Evolutionary conservation across 2,113 vertebrate genomes (phyloP).

Genomic region (Tor tambroides): DNA sequence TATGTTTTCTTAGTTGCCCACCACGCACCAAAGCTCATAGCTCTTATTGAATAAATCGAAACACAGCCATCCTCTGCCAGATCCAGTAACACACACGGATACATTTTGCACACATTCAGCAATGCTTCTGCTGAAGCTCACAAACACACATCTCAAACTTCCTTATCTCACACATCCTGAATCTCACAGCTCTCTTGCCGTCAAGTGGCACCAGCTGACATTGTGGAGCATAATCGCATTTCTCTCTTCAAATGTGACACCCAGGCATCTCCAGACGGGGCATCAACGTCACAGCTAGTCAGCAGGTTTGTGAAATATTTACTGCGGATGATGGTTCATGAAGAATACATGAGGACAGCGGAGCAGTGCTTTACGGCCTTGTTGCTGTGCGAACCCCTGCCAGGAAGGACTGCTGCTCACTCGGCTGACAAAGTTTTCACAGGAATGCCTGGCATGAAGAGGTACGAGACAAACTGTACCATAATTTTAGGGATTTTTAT

Average conservation of each 20-base stretch:
- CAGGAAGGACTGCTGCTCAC: conserved; percentile 59
- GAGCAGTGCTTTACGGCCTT: conserved; percentile 36
- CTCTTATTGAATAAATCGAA: background rate
- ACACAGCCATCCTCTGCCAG: background rate
- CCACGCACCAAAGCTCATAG: conserved; percentile 7
- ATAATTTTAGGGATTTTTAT: background rate
- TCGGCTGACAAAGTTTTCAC: conserved; percentile 51
- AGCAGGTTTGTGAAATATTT: conserved; percentile 59
- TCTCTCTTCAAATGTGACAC: conserved; percentile 54
- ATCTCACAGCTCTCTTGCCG: conserved; percentile 57
- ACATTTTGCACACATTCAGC: conserved; percentile 28
- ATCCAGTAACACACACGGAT: background rate
- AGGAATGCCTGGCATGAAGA: conserved; percentile 51
- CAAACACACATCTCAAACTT: conserved; percentile 17
- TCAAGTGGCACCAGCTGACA: conserved; percentile 59
- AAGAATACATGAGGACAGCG: conserved; percentile 35
- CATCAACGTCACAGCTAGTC: conserved; percentile 45
- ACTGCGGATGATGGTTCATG: conserved; percentile 45
- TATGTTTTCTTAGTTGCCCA: conserved; percentile 2
- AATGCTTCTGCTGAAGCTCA: conserved; percentile 21
- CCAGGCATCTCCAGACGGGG: conserved; percentile 56
- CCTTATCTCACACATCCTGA: conserved; percentile 43
- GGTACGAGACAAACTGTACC: background rate
- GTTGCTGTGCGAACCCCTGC: conserved; percentile 38
- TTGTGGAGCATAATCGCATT: conserved; percentile 52